Conservation (phyloP, 2,113 vertebrate species). For the Tetrao urogallus region DNA sequence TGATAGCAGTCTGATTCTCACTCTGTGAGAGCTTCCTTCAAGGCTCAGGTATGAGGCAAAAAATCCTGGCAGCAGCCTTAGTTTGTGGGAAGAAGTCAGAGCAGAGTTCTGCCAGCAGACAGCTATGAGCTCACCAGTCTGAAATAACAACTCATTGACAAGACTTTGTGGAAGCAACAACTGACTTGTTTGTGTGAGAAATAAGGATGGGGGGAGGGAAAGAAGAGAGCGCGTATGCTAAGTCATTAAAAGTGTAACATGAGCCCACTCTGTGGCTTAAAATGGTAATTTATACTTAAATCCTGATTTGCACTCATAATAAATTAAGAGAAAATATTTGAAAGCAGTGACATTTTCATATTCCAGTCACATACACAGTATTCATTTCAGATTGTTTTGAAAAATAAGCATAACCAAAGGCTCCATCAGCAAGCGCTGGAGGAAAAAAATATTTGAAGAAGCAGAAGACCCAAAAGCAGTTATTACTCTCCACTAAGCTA, state of each 20-base stretch:
- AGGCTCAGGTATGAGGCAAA: constrained; percentile 58
- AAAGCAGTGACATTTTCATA: constrained; percentile 34
- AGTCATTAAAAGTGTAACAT: neutral
- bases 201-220: neutral
- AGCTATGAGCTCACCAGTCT: constrained; percentile 79
- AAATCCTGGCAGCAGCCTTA: constrained; percentile 67
- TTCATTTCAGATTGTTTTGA: constrained; percentile 28
- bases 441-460: neutral
- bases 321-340: constrained; percentile 16
- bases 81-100: constrained; percentile 68
- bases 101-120: constrained; percentile 78
- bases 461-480: neutral
- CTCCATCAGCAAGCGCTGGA: neutral
- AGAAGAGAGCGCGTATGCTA: no score
- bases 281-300: neutral
- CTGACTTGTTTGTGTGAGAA: constrained; percentile 49
- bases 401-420: constrained; percentile 29
- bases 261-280: neutral
- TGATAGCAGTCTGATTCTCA: neutral
- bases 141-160: constrained; percentile 75
- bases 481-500: constrained; percentile 19
- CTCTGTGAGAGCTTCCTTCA: constrained; percentile 39
- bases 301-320: neutral
- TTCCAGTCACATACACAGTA: constrained; percentile 18
- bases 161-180: constrained; percentile 34